Base-by-base conservation (phyloP, 2,113 vertebrate genomes). In the Anguilla japonica region DNA sequence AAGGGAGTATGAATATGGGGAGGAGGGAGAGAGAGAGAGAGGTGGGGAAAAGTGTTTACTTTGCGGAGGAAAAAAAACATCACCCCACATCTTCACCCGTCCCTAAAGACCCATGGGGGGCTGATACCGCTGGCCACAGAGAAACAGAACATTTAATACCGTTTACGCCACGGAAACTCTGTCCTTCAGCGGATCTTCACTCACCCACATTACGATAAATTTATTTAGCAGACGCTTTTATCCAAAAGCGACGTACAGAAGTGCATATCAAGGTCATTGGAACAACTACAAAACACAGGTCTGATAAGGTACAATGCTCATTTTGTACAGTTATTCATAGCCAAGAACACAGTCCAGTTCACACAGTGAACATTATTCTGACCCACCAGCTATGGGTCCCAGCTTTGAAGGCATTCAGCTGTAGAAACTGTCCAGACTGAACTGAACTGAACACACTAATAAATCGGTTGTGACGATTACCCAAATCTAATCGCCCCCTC, bases 131-230 rank as follows among this genome's bases (percentile, higher is more conserved):
- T 50, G 50, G 81, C 43, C 16, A 29, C 26, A 60, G 18, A 15
- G 50, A 85, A 85, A 22, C 84, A n/a, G 43, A 43, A 41, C 53
- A 41, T 40, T n/a, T 82, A 82, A 82, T 26, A 50, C 1, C 22
- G 14, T 29, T 29, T 53, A 40, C 50, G 43, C 26, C 26, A 50
- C 22, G 41, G 7, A 46, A 11, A 46, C 18, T 46, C 41, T 50
- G 20, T 13, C 1, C 41, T 39, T 81, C 39, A 41, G 57, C 79
- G 9, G 3, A 80, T 40, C 40, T 20, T 16, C 1, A 13, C 79
- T 80, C 18, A 16, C 40, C 18, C 34, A 80, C 79, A 41, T 5
- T 34, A 34, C 34, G 34, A 34, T 34, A 34, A 0, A 34, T 34
- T 34, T 34, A 34, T 34, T 34, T 34, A 34, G 34, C 34, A 34